phyloP scores from a whole-genome alignment of 2,888 invertebrate species.

The Lacanobia wlatinum region DNA sequence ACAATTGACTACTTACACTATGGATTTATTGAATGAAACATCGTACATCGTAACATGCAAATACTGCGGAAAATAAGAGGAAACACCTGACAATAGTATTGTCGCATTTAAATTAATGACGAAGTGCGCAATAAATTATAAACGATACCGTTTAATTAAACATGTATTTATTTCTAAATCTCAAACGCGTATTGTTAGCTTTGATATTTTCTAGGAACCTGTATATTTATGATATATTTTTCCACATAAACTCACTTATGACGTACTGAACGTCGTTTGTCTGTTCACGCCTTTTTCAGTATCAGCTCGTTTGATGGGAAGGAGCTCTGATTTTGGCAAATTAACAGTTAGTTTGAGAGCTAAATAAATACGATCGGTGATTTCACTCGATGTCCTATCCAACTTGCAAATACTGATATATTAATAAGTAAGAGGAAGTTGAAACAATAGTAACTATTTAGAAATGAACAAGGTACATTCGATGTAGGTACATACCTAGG shows the following conservation, averaged over 20 bases:
- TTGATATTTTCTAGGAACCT: constrained; percentile 22
- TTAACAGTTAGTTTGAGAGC: constrained; percentile 41
- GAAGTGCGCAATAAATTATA: constrained; percentile 47
- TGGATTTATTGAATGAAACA: constrained; percentile 63
- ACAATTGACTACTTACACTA: constrained; percentile 34
- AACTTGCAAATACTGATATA: constrained; percentile 28
- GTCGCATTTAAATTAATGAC: constrained; percentile 54
- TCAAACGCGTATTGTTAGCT: constrained; percentile 23
- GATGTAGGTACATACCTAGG: neutral
- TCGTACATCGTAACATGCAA: constrained; percentile 59
- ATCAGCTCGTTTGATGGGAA: constrained; percentile 16
- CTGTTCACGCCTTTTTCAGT: constrained; percentile 29
- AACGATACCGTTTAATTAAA: constrained; percentile 32
- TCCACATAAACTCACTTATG: neutral
- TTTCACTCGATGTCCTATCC: constrained; percentile 32
- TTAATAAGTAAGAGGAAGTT: constrained; percentile 31
- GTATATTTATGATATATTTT: constrained; percentile 22
- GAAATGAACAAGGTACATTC: neutral
- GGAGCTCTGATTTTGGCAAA: constrained; percentile 15
- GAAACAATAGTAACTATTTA: constrained; percentile 34
- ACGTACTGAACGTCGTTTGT: constrained; percentile 11
- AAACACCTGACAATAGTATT: constrained; percentile 58
- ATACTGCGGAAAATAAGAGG: constrained; percentile 55
- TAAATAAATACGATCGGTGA: constrained; percentile 35
- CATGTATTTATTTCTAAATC: constrained; percentile 41